Evolutionary conservation across 53 echinoderm and acorn worm genomes (phyloP), one percentile per base, ranked within the genome.

Genomic region (Hippasteria phrygiana): DNA sequence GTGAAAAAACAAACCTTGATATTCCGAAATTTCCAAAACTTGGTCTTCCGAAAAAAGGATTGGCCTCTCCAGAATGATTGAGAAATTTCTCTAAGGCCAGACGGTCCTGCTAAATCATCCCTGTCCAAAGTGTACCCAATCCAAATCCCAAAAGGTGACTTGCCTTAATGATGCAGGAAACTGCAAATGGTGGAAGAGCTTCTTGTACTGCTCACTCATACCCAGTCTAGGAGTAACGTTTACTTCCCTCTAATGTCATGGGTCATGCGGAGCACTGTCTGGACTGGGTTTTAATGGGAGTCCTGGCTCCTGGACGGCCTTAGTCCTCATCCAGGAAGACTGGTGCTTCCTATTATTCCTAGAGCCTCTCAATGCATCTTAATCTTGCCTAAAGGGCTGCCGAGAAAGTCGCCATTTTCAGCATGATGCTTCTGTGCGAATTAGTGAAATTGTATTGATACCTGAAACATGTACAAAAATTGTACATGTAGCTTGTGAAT

Each of bases 221-320:
- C 26, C 69, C 69, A 67, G 37, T 35, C 53, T 75, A 51, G 64
- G 6, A 10, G 24, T 63, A 2, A 11, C 18, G 64, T 27, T 40
- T 1, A n/a, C 43, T 73, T 73, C 43, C 22, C 14, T 12, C 41
- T 42, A 40, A 73, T 73, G 73, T 73, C 73, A 73, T 59, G n/a
- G 43, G 59, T 80, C 62, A 62, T 40, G n/a, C 17, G 63, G 13
- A 46, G 29, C 14, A 29, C 76, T 53, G 53, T 76, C 76, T 76
- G 54, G 22, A 39, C 59, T 20, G 59, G 67, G 35, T 33, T 67
- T 67, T 67, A 33, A 67, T 67, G 26, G 2, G 11, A 36, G 34
- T 4, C 28, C 37, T 31, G 36, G 35, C 37, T 67, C 32, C 2
- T 35, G 16, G 37, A 35, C 14, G 16, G 16, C 55, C 18, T 55